A percentile compares a stretch with the other conserved stretches of the same genome.
phyloP scores from a whole-genome alignment of 2,797 vertebrate genomes.

The Carcharodon carcharias region DNA sequence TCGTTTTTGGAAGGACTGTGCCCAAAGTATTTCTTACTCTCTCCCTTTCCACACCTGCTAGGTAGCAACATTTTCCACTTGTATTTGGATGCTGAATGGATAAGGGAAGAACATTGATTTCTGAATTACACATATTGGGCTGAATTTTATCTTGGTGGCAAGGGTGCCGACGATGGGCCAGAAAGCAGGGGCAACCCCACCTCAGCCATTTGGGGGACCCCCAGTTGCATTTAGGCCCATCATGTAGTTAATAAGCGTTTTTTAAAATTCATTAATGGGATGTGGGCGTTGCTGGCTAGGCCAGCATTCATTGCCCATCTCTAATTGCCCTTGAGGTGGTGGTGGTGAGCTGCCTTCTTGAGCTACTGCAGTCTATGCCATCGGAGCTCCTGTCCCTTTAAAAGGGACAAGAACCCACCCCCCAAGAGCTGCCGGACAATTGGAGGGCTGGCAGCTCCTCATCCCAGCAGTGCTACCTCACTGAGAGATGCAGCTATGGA shows the following conservation, averaged over 20 bases:
- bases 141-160: neutral
- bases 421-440: neutral
- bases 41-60: neutral
- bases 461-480: neutral
- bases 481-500: neutral
- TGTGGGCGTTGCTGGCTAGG: too few relatives aligned
- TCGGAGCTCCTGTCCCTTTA: too few relatives aligned
- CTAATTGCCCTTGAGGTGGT: too few relatives aligned
- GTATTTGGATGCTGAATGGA: neutral
- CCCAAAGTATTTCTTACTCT: neutral
- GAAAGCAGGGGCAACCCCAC: neutral
- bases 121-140: neutral
- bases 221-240: too few relatives aligned
- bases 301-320: too few relatives aligned
- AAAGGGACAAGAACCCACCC: too few relatives aligned
- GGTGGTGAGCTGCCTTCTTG: too few relatives aligned
- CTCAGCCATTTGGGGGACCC: too few relatives aligned
- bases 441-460: neutral
- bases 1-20: neutral
- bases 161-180: neutral
- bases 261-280: too few relatives aligned
- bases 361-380: too few relatives aligned
- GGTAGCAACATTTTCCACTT: neutral
- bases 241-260: too few relatives aligned
- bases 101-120: neutral